These are phyloP conservation scores for Proisotoma minuta DNA, from an alignment of 2,888 invertebrate genomes.

Conservation along the genomic window DNA sequence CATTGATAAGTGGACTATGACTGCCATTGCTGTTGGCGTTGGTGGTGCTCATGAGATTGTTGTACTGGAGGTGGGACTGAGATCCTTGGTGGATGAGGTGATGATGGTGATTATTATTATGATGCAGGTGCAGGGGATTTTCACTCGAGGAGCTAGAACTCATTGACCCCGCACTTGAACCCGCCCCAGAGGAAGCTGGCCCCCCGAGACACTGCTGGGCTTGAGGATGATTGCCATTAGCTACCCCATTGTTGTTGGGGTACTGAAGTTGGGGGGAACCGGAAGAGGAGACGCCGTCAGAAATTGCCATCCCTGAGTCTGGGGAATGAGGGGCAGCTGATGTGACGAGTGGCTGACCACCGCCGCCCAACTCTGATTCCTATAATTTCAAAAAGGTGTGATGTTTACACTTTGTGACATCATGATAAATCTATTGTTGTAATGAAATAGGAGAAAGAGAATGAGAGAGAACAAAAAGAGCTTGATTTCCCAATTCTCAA, in stretches of 20 bases:
- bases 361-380: constrained; percentile 31
- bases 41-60: constrained; percentile 24
- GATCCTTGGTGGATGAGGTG: constrained; percentile 19
- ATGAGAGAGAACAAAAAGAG: constrained; percentile 6
- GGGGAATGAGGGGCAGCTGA: constrained; percentile 45
- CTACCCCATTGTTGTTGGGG: constrained; percentile 51
- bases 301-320: constrained; percentile 54
- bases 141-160: not conserved
- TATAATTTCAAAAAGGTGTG: not conserved
- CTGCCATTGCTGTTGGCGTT: constrained; percentile 23
- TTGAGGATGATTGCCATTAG: constrained; percentile 47
- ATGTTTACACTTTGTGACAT: not conserved
- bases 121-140: constrained; percentile 13
- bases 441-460: not conserved
- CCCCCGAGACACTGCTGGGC: constrained; percentile 51
- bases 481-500: not conserved
- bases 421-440: not conserved
- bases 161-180: constrained; percentile 27
- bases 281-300: constrained; percentile 54
- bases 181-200: constrained; percentile 18
- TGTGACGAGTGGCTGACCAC: constrained; percentile 38
- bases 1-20: constrained; percentile 10
- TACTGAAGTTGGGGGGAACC: constrained; percentile 55
- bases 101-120: constrained; percentile 22
- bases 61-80: constrained; percentile 10